Evolutionary conservation across 2,113 vertebrate genomes (phyloP).

Genomic region (Stictonetta naevosa): DNA sequence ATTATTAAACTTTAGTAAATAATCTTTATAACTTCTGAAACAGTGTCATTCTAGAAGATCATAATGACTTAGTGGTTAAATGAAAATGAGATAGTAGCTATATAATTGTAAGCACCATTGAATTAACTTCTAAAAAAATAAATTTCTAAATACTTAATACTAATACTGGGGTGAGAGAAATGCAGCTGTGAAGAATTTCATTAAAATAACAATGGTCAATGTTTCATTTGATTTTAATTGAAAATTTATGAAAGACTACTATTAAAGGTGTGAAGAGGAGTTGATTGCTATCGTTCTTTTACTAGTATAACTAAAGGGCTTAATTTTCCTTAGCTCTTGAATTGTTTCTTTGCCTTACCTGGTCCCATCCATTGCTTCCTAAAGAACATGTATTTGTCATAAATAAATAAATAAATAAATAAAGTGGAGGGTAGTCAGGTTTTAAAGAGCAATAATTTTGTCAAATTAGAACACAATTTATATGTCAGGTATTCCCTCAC

Average conservation of each 20-base stretch:
- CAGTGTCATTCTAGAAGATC: neutral
- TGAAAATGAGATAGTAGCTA: neutral
- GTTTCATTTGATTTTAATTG: slow-evolving; percentile 23
- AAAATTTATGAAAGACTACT: slow-evolving; percentile 11
- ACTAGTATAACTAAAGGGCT: neutral
- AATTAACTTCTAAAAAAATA: slow-evolving; percentile 34
- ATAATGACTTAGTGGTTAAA: neutral
- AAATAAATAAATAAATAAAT: neutral
- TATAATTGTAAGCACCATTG: neutral
- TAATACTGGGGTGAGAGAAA: neutral
- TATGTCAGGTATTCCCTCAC: neutral
- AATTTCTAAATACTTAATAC: neutral
- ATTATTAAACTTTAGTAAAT: slow-evolving; percentile 27
- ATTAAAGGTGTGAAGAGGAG: neutral
- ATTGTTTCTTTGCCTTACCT: neutral
- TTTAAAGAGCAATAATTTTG: neutral
- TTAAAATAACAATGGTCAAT: neutral
- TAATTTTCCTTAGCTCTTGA: slow-evolving; percentile 5
- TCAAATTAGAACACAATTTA: neutral
- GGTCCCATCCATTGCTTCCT: neutral
- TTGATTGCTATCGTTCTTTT: neutral
- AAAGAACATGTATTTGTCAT: neutral
- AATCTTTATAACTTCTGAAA: slow-evolving; percentile 17
- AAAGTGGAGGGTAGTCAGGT: neutral
- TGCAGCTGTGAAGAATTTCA: neutral